phyloP scores from a whole-genome alignment of 2,888 invertebrate genomes.

The Dascillus cervinus region DNA sequence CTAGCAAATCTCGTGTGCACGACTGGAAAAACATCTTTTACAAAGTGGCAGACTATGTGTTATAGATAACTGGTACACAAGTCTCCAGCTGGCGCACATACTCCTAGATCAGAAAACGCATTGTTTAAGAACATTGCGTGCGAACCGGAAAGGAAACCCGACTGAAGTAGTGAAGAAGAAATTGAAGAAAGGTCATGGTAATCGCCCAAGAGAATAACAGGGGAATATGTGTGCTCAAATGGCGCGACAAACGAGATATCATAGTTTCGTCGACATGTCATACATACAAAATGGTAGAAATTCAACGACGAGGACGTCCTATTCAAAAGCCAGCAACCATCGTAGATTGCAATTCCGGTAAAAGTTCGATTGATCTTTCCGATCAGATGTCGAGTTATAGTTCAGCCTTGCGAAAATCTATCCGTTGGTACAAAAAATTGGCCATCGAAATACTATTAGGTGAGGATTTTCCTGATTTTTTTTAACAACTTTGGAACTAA shows the following conservation, averaged over 20 bases:
- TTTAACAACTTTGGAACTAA: no score
- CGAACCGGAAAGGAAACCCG: conserved; percentile 18
- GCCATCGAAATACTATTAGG: no score
- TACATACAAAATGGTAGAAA: conserved; percentile 15
- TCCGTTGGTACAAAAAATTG: conserved; percentile 13
- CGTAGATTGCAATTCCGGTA: conserved; percentile 25
- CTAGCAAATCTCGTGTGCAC: conserved; percentile 4
- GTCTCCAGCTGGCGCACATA: conserved; percentile 26
- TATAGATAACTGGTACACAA: conserved; percentile 32
- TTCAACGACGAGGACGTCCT: conserved; percentile 16
- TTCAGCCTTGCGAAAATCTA: no score
- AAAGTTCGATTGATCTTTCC: conserved; percentile 24
- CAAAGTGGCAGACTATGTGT: conserved; percentile 21
- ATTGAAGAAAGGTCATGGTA: conserved; percentile 20
- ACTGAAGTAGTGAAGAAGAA: conserved; percentile 11
- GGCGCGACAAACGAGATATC: conserved; percentile 28
- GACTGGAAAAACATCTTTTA: no score
- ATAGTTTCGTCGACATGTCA: conserved; percentile 25
- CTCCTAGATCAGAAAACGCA: conserved; percentile 29
- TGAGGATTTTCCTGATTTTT: no score
- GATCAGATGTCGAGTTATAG: conserved; percentile 26
- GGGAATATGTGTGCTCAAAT: conserved; percentile 22
- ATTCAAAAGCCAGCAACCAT: conserved; percentile 19
- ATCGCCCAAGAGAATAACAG: conserved; percentile 13
- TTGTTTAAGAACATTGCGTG: conserved; percentile 27